Conservation (phyloP, 2,888 invertebrate species). For the Girardia tigrina region DNA sequence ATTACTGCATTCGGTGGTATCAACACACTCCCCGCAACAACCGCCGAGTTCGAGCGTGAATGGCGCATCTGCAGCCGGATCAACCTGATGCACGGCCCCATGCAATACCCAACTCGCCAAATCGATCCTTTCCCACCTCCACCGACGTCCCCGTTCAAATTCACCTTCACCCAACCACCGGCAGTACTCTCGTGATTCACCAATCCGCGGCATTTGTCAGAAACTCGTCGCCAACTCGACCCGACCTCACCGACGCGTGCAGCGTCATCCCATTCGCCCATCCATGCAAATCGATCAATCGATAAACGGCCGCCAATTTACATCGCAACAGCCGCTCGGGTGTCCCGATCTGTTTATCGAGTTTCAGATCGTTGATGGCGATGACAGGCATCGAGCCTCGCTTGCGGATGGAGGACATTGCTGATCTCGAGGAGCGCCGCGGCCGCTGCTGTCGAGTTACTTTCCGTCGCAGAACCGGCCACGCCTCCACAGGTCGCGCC, state of each 20-base stretch:
- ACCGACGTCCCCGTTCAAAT: conserved; percentile 51
- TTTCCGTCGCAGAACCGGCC: not conserved
- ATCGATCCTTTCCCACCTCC: too few species aligned
- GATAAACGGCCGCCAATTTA: conserved; percentile 85
- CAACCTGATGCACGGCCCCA: conserved; percentile 35
- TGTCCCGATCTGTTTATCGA: conserved; percentile 77
- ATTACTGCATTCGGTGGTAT: too few species aligned
- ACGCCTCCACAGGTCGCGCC: not conserved
- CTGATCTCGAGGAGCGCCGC: conserved; percentile 77
- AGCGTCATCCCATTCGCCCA: conserved; percentile 74
- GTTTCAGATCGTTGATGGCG: conserved; percentile 91
- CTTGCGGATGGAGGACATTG: conserved; percentile 58
- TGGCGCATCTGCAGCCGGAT: conserved; percentile 32
- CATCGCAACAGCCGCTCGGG: conserved; percentile 85
- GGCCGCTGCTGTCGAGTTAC: not conserved
- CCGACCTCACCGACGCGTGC: conserved; percentile 67
- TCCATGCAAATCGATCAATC: conserved; percentile 82
- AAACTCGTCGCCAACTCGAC: conserved; percentile 86
- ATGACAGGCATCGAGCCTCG: conserved; percentile 53
- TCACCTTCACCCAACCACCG: conserved; percentile 43
- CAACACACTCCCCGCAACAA: conserved; percentile 35
- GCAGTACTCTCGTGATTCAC: conserved; percentile 41
- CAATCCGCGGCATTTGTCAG: conserved; percentile 66
- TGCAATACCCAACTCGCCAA: conserved; percentile 37
- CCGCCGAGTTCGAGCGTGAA: conserved; percentile 31